phyloP scores from a whole-genome alignment of 2,888 invertebrate species.

The Heteromyza rotundicornis region DNA sequence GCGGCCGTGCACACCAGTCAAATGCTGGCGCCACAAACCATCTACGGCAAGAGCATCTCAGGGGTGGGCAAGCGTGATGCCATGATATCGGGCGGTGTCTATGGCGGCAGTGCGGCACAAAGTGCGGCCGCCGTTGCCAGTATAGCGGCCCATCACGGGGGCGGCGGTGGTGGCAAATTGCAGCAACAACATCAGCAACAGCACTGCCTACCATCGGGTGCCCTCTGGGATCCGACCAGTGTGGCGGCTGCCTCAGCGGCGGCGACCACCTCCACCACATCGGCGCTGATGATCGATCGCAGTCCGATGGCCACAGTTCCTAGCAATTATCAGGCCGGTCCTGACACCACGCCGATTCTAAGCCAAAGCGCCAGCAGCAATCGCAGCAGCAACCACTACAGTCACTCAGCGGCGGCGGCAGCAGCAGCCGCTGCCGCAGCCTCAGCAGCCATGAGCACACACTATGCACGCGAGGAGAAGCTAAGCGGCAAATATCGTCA shows the following conservation, averaged over 20 bases:
- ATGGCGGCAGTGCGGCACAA: conserved; percentile 32
- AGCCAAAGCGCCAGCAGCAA: conserved; percentile 32
- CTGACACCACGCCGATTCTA: conserved; percentile 58
- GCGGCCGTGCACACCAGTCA: conserved; percentile 30
- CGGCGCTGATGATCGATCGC: conserved; percentile 54
- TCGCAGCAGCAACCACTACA: conserved; percentile 27
- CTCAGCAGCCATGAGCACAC: conserved; percentile 26
- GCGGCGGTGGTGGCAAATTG: conserved; percentile 60
- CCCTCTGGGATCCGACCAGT: conserved; percentile 44
- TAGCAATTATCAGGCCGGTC: conserved; percentile 64
- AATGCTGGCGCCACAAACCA: conserved; percentile 39
- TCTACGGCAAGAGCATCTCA: conserved; percentile 43
- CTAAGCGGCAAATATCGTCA: conserved; percentile 67
- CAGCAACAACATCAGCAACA: conserved; percentile 37
- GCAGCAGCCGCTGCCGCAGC: conserved; percentile 22
- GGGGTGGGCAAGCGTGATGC: conserved; percentile 59
- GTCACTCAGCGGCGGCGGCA: conserved; percentile 10
- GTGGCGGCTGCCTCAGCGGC: conserved; percentile 35
- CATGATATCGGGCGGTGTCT: conserved; percentile 62
- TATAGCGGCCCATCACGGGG: conserved; percentile 33
- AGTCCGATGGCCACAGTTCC: conserved; percentile 64
- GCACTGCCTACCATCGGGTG: conserved; percentile 39
- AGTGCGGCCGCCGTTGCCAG: conserved; percentile 55
- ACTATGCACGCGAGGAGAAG: conserved; percentile 37
- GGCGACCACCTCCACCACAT: conserved; percentile 43